A percentile compares a stretch with the other conserved stretches of the same genome.
phyloP scores from a whole-genome alignment of 2,113 vertebrate species.

The Poeciliopsis prolifica region DNA sequence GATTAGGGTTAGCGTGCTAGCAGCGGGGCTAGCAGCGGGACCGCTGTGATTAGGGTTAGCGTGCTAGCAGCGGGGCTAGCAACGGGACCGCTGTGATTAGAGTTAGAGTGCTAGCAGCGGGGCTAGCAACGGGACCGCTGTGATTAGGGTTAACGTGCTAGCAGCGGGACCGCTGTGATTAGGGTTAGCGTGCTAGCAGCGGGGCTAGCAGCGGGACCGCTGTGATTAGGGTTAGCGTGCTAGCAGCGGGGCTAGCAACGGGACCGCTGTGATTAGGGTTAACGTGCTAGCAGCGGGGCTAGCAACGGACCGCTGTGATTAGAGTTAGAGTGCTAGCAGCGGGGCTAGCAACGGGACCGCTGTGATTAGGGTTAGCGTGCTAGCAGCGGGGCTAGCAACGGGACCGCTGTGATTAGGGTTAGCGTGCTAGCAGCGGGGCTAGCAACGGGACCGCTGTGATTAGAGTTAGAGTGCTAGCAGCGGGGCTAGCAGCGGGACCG shows the following conservation, averaged over 20 bases:
- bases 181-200: slow-evolving; percentile 7
- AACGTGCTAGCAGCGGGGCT: slow-evolving; percentile 15
- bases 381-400: not conserved
- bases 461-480: slow-evolving; percentile 18
- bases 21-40: no score
- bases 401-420: no score
- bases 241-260: not conserved
- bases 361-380: slow-evolving; percentile 22
- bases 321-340: slow-evolving; percentile 18
- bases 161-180: not conserved
- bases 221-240: slow-evolving; percentile 24
- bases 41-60: slow-evolving; percentile 2
- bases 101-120: slow-evolving; percentile 24
- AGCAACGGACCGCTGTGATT: no score
- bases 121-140: no score
- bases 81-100: not conserved
- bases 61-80: slow-evolving; percentile 1
- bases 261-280: not conserved
- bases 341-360: not conserved
- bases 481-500: no score
- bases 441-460: not conserved
- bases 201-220: no score
- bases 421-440: not conserved
- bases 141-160: slow-evolving; percentile 2
- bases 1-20: not conserved